A percentile compares a stretch with the other conserved stretches of the same genome.
These are phyloP conservation scores for Drosophila nr. medialis DNA, from an alignment of 2,888 invertebrate genomes.

Conservation along the genomic window DNA sequence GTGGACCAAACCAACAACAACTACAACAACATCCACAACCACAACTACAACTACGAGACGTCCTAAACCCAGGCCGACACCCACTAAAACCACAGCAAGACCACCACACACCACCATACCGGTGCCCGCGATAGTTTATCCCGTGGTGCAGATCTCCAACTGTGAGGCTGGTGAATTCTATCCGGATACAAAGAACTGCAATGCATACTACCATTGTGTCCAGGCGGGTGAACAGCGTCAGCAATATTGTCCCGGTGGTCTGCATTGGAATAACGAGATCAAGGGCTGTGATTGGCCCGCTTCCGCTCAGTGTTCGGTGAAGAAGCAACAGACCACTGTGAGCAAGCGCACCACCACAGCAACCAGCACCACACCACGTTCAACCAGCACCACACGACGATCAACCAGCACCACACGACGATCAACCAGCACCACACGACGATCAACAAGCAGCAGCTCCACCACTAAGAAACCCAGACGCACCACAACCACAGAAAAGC, in stretches of 20 bases:
- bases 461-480: constrained; percentile 50
- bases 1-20: constrained; percentile 74
- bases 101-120: constrained; percentile 83
- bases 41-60: constrained; percentile 73
- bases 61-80: constrained; percentile 68
- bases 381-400: background rate
- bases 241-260: constrained; percentile 91
- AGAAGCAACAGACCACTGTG: constrained; percentile 29
- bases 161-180: constrained; percentile 86
- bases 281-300: constrained; percentile 93
- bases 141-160: constrained; percentile 83
- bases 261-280: constrained; percentile 90
- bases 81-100: constrained; percentile 65
- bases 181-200: constrained; percentile 89
- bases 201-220: constrained; percentile 91
- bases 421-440: constrained; percentile 45
- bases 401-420: constrained; percentile 31
- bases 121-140: constrained; percentile 85
- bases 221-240: constrained; percentile 88
- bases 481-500: constrained; percentile 42
- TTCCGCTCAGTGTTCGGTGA: constrained; percentile 88
- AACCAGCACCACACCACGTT: constrained; percentile 33
- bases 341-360: constrained; percentile 8
- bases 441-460: constrained; percentile 3
- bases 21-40: constrained; percentile 25